These are phyloP conservation scores for Contarinia nasturtii DNA, from an alignment of 1,140 invertebrate species.

Conservation along the genomic window DNA sequence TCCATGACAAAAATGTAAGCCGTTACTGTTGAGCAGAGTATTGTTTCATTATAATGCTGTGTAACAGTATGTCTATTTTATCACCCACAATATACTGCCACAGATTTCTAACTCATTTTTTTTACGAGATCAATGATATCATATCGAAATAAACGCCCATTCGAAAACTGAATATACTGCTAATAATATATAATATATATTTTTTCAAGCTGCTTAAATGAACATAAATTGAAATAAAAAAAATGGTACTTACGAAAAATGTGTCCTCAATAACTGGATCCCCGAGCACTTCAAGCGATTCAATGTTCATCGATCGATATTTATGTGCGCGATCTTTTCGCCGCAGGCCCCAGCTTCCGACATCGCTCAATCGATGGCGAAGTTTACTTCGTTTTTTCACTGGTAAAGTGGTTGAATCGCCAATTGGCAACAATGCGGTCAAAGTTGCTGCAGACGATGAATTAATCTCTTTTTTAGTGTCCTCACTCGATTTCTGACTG, in stretches of 20 bases:
- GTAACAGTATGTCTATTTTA: too few species aligned
- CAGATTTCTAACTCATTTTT: too few species aligned
- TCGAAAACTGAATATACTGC: too few species aligned
- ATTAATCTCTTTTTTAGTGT: neutral
- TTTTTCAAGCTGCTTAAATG: neutral
- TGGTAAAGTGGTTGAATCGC: conserved; percentile 14
- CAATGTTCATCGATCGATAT: conserved; percentile 20
- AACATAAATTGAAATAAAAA: neutral
- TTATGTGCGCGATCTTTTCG: conserved; percentile 23
- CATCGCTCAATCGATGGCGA: conserved; percentile 22
- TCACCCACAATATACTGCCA: too few species aligned
- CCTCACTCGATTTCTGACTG: too few species aligned
- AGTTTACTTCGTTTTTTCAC: conserved; percentile 21
- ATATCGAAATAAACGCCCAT: too few species aligned
- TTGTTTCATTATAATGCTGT: too few species aligned
- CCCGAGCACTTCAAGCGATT: conserved; percentile 23
- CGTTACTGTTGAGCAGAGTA: too few species aligned
- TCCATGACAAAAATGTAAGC: too few species aligned
- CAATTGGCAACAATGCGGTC: conserved; percentile 17
- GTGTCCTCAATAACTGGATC: conserved; percentile 24
- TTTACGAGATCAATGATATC: too few species aligned
- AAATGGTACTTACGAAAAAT: conserved; percentile 20
- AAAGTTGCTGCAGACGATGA: conserved; percentile 6
- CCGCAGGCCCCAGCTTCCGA: conserved; percentile 20
- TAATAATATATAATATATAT: too few species aligned